Base-by-base conservation (phyloP, 53 echinoderm and acorn worm species). In the Mesocentrotus franciscanus region DNA sequence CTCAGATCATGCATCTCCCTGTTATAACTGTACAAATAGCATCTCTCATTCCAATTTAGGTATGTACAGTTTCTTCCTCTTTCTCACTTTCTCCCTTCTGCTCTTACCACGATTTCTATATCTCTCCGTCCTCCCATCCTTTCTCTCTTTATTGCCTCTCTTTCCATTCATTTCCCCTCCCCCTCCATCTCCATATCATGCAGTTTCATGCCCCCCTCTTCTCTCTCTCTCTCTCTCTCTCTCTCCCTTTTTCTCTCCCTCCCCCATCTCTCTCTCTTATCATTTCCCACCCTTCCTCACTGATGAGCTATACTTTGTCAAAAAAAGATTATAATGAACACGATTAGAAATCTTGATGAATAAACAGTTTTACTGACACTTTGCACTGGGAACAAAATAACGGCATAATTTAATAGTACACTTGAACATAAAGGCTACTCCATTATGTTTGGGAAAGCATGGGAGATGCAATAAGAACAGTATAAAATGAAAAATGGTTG, bases 311-410 rank as follows among this genome's bases (percentile, higher is more conserved):
- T 18, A 81, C 18, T 81, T 81, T 7, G 2, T 8, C 17, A 17
- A 74, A 35, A 39, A 39, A 81, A 16, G 20, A 42, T 32, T 0
- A 30, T 33, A 14, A 64, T 9, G 12, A 81, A 39, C 36, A 81
- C 0, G 18, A 5, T 18, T 16, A 39, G 42, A 39, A 81, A 42
- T 81, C 36, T 22, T 42, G 22, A 39, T 81, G 81, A 81, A 81
- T 81, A 81, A 36, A 81, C 36, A 81, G 36, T 33, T 81, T 81
- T 81, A 81, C 81, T 81, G 42, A 81, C 42, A 81, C 18, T 81
- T 36, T 10, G 33, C 39, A 81, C 81, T 18, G n/a, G n/a, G 20
- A 36, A 81, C 13, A 81, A 64, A 36, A 81, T 81, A 81, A 81
- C 7, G 36, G 20, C 81, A 81, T 33, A 81, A 39, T 81, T n/a